Percentiles rank a stretch among this genome's conserved stretches.
Conservation (phyloP, 2,113 vertebrate species). For the Monopterus albus region DNA sequence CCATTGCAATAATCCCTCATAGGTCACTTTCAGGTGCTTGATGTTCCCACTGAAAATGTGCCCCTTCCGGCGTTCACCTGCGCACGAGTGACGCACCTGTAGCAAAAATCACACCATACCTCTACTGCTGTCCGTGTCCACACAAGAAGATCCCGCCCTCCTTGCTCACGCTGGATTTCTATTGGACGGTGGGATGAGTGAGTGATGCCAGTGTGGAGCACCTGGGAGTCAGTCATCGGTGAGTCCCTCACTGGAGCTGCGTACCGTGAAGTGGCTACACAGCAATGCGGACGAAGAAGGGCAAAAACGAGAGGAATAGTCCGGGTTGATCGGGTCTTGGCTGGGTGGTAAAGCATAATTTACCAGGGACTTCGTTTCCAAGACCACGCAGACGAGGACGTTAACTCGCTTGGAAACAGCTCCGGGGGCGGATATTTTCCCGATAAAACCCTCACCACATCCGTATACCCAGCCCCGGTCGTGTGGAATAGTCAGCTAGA, state of each 20-base stretch:
- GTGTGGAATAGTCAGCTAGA: constrained; percentile 59
- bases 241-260: constrained; percentile 47
- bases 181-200: constrained; percentile 72
- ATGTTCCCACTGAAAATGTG: background rate
- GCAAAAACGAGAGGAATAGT: constrained; percentile 67
- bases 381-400: constrained; percentile 37
- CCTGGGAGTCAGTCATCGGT: constrained; percentile 80
- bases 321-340: constrained; percentile 18
- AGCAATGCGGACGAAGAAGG: constrained; percentile 78
- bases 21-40: too few species aligned
- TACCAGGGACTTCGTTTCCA: constrained; percentile 2
- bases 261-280: constrained; percentile 48
- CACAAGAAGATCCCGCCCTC: constrained; percentile 72
- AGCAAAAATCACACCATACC: constrained; percentile 41
- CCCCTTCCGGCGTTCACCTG: constrained; percentile 8
- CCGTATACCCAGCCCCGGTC: constrained; percentile 67
- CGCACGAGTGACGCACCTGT: constrained; percentile 72
- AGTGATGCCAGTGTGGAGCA: constrained; percentile 76
- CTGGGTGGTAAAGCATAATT: background rate
- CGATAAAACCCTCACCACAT: constrained; percentile 64
- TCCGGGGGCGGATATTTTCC: constrained; percentile 70
- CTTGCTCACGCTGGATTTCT: constrained; percentile 9
- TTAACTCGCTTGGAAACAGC: constrained; percentile 44
- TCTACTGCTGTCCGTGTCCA: constrained; percentile 69
- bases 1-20: too few species aligned